Evolutionary conservation across 53 echinoderm and acorn worm species (phyloP), one percentile per base, ranked within the genome.

Genomic region (Henricia sp.): DNA sequence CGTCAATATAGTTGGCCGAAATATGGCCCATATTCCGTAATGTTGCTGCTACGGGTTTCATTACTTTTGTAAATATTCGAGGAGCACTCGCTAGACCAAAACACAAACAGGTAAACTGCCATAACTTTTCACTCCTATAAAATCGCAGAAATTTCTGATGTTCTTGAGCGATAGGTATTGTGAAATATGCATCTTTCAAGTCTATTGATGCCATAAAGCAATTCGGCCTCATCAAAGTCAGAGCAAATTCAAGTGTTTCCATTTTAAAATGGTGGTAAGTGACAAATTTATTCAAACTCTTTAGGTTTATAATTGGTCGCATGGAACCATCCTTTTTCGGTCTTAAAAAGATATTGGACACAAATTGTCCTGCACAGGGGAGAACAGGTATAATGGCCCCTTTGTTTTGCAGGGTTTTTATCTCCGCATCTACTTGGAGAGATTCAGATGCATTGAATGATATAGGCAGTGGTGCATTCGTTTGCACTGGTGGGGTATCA

Each of bases 271-370:
- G 11, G 34, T 58, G 40, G 25, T 58, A 77, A 3, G 59, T 57
- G 13, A 72, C 72, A 50, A 50, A 72, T 26, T 50, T 2, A 19
- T 72, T 72, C 6, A 60, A 33, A 27, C 28, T n/a, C n/a, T n/a
- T n/a, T n/a, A n/a, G n/a, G n/a, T n/a, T n/a, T n/a, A n/a, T n/a
- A n/a, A n/a, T n/a, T 3, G 35, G 52, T 69, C 69, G 37, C 51
- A 84, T 63, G 10, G 66, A 43, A 68, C 83, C 84, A 23, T 84
- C 84, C 32, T 84, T 84, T 29, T 84, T 84, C 16, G 68, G 68
- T 24, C 67, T 19, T 11, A 53, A 19, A 70, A 84, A 84, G 35
- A 84, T 84, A 21, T 70, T 68, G 4, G 84, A 84, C 37, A 84
- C 28, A 27, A 69, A 70, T 70, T 84, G 19, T 51, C 71, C 71